phyloP scores from a whole-genome alignment of 2,888 invertebrate genomes.

The Ormyrus rosae region DNA sequence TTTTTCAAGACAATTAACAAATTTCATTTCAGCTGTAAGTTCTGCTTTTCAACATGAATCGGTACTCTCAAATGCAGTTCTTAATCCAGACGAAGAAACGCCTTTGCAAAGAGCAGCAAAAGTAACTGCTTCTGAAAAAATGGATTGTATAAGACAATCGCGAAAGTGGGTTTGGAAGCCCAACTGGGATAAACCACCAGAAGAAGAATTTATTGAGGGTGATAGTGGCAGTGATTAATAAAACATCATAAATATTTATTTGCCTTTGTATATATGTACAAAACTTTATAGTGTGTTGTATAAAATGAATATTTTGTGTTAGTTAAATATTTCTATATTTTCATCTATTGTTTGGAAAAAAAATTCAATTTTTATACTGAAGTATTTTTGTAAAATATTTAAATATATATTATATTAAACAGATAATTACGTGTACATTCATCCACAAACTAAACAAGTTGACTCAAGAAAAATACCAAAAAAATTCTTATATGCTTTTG shows the following conservation, averaged over 20 bases:
- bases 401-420: not conserved
- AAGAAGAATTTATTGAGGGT: conserved; percentile 32
- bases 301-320: conserved; percentile 31
- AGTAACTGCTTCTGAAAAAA: conserved; percentile 71
- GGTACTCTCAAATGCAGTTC: conserved; percentile 66
- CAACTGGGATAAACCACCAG: conserved; percentile 64
- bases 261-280: conserved; percentile 45
- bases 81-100: conserved; percentile 62
- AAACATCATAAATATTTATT: conserved; percentile 24
- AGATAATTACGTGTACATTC: too few relatives aligned
- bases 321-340: not conserved
- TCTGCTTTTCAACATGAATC: conserved; percentile 73
- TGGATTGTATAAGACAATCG: conserved; percentile 71
- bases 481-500: not conserved
- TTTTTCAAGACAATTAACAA: not conserved
- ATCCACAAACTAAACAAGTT: too few relatives aligned
- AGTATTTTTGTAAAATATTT: conserved; percentile 23
- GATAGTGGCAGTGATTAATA: conserved; percentile 21
- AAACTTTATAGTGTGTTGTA: conserved; percentile 19
- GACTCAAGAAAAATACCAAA: not conserved
- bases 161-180: conserved; percentile 74
- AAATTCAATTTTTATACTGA: conserved; percentile 3
- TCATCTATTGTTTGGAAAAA: not conserved
- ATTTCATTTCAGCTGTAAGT: conserved; percentile 67
- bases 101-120: conserved; percentile 71